Evolutionary conservation across 2,888 invertebrate species (phyloP).

Genomic region (Lomographa bimaculata): DNA sequence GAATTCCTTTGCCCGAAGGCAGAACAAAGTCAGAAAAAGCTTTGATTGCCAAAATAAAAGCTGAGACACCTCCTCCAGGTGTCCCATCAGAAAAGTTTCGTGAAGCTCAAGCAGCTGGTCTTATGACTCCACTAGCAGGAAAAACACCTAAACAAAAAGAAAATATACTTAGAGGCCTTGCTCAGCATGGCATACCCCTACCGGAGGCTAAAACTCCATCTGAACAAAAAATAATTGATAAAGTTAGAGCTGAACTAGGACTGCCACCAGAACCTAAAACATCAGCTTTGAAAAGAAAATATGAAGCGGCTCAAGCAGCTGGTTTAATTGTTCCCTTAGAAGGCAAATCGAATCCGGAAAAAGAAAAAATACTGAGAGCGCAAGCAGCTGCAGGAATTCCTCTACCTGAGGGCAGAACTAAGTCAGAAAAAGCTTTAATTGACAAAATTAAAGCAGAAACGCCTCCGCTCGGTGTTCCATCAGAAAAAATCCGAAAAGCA

Average conservation of each 20-base stretch:
- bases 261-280: conserved; percentile 43
- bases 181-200: conserved; percentile 34
- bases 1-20: conserved; percentile 35
- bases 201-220: conserved; percentile 42
- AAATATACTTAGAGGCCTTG: conserved; percentile 38
- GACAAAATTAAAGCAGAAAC: too few species aligned
- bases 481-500: conserved; percentile 28
- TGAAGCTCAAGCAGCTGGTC: conserved; percentile 27
- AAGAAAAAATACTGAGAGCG: conserved; percentile 37
- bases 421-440: conserved; percentile 24
- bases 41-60: conserved; percentile 33
- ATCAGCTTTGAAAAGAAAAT: conserved; percentile 39
- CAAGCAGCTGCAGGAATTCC: conserved; percentile 31
- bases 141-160: conserved; percentile 40
- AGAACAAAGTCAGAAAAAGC: conserved; percentile 36
- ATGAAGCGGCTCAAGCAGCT: conserved; percentile 30
- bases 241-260: conserved; percentile 36
- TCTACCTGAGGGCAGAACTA: conserved; percentile 34
- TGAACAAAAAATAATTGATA: conserved; percentile 38
- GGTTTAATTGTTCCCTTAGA: conserved; percentile 32
- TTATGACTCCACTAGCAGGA: conserved; percentile 40
- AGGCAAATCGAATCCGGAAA: conserved; percentile 37
- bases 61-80: conserved; percentile 15
- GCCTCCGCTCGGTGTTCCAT: conserved; percentile 20
- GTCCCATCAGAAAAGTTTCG: conserved; percentile 31